Evolutionary conservation across 2,797 vertebrate species (phyloP).

Genomic region (Sebastes minor): DNA sequence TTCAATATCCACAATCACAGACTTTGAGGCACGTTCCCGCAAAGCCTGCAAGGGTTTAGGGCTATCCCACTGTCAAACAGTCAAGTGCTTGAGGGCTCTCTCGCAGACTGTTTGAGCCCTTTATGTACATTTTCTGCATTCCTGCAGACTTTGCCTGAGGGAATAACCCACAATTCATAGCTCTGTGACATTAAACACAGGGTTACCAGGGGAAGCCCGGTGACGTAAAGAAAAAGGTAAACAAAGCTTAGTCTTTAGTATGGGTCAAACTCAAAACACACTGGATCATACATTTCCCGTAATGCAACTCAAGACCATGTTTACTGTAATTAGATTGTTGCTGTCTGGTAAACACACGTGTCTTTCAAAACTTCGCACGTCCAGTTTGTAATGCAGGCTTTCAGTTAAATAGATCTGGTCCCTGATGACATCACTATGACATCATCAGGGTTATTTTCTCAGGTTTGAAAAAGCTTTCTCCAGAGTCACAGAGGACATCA

Average conservation of each 20-base stretch:
- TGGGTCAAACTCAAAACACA: background rate
- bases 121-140: too few relatives aligned
- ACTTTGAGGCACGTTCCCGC: too few relatives aligned
- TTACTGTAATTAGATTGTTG: background rate
- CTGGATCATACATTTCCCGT: background rate
- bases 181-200: too few relatives aligned
- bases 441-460: background rate
- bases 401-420: background rate
- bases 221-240: too few relatives aligned
- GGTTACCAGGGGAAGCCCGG: too few relatives aligned
- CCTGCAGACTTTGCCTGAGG: too few relatives aligned
- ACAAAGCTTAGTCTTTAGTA: background rate
- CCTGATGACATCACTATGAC: background rate
- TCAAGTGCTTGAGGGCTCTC: too few relatives aligned
- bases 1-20: too few relatives aligned
- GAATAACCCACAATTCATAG: too few relatives aligned
- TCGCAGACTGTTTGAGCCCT: too few relatives aligned
- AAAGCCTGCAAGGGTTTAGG: too few relatives aligned
- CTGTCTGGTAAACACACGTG: background rate
- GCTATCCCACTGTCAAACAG: too few relatives aligned
- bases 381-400: background rate
- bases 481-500: background rate
- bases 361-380: background rate
- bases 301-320: background rate
- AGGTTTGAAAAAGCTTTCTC: background rate